A percentile compares a stretch with the other conserved stretches of the same genome.
Evolutionary conservation across 2,797 vertebrate genomes (phyloP).

Genomic region (Mus minutoides): DNA sequence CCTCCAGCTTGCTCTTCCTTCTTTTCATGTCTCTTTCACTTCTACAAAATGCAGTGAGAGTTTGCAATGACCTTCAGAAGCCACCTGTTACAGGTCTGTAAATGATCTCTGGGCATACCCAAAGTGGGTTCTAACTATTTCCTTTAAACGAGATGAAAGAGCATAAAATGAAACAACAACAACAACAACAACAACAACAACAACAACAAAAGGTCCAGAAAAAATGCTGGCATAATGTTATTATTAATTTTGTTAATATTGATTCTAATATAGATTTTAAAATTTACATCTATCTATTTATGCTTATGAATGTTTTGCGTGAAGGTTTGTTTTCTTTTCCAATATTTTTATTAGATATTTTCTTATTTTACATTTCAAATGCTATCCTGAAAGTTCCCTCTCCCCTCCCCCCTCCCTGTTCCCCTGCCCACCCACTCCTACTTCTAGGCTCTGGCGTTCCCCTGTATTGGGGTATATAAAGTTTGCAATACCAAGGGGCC

Average conservation of each 20-base stretch:
- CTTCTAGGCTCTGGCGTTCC: too few species aligned
- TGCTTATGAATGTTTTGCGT: background rate
- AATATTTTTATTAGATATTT: too few species aligned
- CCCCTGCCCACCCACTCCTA: too few species aligned
- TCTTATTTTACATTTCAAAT: too few species aligned
- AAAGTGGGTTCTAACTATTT: background rate
- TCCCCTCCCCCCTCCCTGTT: too few species aligned
- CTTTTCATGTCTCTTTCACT: background rate
- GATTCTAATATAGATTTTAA: background rate
- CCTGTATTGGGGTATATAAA: too few species aligned
- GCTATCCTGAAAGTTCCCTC: too few species aligned
- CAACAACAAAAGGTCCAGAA: background rate
- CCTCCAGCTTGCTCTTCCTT: background rate
- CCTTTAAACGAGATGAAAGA: background rate
- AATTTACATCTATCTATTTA: background rate
- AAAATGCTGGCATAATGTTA: background rate
- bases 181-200: conserved; percentile 12
- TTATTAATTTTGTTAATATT: background rate
- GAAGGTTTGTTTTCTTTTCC: background rate
- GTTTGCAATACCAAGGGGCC: too few species aligned
- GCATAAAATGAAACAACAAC: background rate
- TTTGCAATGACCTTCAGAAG: background rate
- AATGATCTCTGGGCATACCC: background rate
- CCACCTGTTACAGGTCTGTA: background rate
- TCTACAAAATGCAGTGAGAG: background rate